Evolutionary conservation across 1,140 invertebrate genomes (phyloP).

Genomic region (Tetranychus cinnabarinus): DNA sequence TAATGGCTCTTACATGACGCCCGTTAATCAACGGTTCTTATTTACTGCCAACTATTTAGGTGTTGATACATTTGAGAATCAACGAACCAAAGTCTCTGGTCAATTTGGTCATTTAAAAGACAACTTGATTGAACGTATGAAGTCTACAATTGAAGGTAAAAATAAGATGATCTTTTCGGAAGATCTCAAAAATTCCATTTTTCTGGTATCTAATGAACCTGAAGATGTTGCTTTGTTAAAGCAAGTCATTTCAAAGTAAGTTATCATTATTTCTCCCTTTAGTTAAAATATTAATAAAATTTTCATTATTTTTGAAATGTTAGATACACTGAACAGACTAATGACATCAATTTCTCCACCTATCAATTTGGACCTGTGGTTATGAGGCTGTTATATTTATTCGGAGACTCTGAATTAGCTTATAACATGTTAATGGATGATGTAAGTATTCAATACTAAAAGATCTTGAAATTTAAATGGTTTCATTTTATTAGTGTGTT

Average conservation of each 20-base stretch:
- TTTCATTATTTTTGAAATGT: neutral
- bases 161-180: constrained; percentile 47
- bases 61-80: neutral
- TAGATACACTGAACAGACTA: constrained; percentile 45
- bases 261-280: neutral
- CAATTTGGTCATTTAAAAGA: neutral
- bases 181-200: constrained; percentile 55
- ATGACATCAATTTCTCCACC: constrained; percentile 42
- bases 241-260: constrained; percentile 11
- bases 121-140: neutral
- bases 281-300: too few relatives aligned
- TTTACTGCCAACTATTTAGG: neutral
- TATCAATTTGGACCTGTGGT: constrained; percentile 58
- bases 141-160: neutral
- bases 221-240: constrained; percentile 32
- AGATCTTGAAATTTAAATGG: too few relatives aligned
- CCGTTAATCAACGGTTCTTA: neutral
- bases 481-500: too few relatives aligned
- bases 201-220: constrained; percentile 29
- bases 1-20: too few relatives aligned
- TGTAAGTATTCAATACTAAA: constrained; percentile 2
- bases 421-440: constrained; percentile 23
- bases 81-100: neutral
- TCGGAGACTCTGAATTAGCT: constrained; percentile 41
- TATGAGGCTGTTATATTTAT: constrained; percentile 46